phyloP scores from a whole-genome alignment of 37 sponge, comb jelly and placozoan genomes.

The Bolinopsis microptera region DNA sequence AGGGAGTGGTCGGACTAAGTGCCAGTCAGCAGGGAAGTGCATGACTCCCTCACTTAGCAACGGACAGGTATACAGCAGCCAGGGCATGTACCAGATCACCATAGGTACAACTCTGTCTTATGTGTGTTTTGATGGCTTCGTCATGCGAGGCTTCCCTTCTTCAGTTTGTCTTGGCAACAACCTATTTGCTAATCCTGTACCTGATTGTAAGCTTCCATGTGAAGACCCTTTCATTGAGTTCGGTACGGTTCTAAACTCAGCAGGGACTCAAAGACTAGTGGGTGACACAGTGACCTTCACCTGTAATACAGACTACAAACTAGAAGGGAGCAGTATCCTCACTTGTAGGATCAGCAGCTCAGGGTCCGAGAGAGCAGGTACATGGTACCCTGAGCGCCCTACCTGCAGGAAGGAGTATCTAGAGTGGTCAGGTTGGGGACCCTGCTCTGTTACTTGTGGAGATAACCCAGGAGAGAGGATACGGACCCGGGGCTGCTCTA shows the following conservation, averaged over 20 bases:
- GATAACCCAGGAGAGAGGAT: conserved; percentile 15
- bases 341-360: neutral
- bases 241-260: neutral
- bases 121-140: conserved; percentile 3
- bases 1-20: neutral
- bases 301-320: neutral
- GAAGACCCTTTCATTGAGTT: neutral
- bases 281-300: neutral
- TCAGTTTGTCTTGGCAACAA: conserved; percentile 40
- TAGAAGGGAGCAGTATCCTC: neutral
- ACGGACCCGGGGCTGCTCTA: conserved; percentile 18
- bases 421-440: conserved; percentile 42
- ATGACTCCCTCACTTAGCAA: conserved; percentile 17
- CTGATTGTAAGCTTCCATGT: conserved; percentile 40
- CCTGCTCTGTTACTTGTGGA: conserved; percentile 21
- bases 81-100: conserved; percentile 63
- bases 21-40: conserved; percentile 15
- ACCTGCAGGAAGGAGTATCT: conserved; percentile 5
- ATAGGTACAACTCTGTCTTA: conserved; percentile 44
- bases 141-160: neutral
- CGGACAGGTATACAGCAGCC: conserved; percentile 64
- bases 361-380: neutral
- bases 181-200: neutral
- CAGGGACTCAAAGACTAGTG: neutral
- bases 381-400: neutral